Evolutionary conservation across 2,113 vertebrate genomes (phyloP), one percentile per base, ranked within the genome.

Genomic region (Helogale parvula): DNA sequence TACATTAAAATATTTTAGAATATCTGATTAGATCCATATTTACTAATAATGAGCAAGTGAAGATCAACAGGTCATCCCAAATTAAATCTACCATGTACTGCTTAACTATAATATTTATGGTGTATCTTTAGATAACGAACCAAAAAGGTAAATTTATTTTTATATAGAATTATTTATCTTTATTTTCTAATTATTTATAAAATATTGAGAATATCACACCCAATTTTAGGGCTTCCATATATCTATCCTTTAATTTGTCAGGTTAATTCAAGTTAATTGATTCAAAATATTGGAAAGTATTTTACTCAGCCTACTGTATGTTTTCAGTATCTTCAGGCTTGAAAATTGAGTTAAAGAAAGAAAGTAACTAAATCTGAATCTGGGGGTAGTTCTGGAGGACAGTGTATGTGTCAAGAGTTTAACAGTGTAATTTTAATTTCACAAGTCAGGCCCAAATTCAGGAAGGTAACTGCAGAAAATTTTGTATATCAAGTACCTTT

Each of bases 111-210:
- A 50, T 95, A 54, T 7, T 60, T 33, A 52, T 63, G n/a, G 31
- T 41, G 2, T 33, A 71, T 47, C 89, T 65, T 66, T 54, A 88
- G 3, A 60, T 31, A 80, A 72, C 82, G 54, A 74, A 31, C 3
- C 10, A 47, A 81, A 14, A 7, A 88, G 7, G 5, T 82, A 12
- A 84, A 27, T 92, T 50, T 10, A 89, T 23, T 87, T 66, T 57
- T 19, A 72, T 23, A 3, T 21, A 57, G 2, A 91, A 76, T 90
- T 54, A 57, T 45, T 68, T 95, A 25, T 31, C 3, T 14, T 50
- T 80, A 3, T 90, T 90, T 88, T 86, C 23, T 83, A 84, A 63
- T 69, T 87, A 35, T 57, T 94, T 89, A 15, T 96, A 27, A 97
- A 57, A 88, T 79, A 87, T 33, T 60, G 45, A 84, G 3, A 35